Evolutionary conservation across 1,140 invertebrate species (phyloP).

Genomic region (Anagrus nilaparvatae): DNA sequence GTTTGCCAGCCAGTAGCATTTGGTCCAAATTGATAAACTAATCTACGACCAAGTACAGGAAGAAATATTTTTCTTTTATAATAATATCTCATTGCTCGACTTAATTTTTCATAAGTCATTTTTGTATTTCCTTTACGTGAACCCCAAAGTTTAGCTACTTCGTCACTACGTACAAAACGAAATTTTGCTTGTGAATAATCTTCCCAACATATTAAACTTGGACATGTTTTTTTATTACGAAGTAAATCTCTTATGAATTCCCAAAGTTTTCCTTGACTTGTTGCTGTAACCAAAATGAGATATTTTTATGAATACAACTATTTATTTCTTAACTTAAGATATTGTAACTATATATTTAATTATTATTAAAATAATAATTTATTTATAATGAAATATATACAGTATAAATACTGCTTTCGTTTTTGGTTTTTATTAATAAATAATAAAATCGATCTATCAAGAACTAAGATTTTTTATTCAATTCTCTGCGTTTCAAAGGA

Average conservation of each 20-base stretch:
- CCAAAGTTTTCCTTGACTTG: slow-evolving; percentile 58
- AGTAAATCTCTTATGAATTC: slow-evolving; percentile 76
- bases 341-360: too few relatives aligned
- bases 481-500: too few relatives aligned
- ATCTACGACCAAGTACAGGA: slow-evolving; percentile 66
- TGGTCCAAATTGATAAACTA: slow-evolving; percentile 80
- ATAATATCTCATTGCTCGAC: slow-evolving; percentile 88
- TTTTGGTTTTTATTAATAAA: too few relatives aligned
- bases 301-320: not conserved
- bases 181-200: slow-evolving; percentile 76
- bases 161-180: slow-evolving; percentile 81
- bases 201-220: slow-evolving; percentile 78
- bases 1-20: slow-evolving; percentile 66
- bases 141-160: slow-evolving; percentile 83
- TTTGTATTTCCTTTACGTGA: slow-evolving; percentile 74
- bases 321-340: too few relatives aligned
- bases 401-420: too few relatives aligned
- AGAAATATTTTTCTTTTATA: slow-evolving; percentile 74
- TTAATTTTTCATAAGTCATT: slow-evolving; percentile 92
- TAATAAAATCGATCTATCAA: too few relatives aligned
- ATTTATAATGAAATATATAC: too few relatives aligned
- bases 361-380: too few relatives aligned
- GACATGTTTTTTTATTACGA: slow-evolving; percentile 64
- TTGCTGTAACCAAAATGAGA: slow-evolving; percentile 33
- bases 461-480: too few relatives aligned